phyloP scores from a whole-genome alignment of 2,888 invertebrate species.

The Cheilosia pagana region DNA sequence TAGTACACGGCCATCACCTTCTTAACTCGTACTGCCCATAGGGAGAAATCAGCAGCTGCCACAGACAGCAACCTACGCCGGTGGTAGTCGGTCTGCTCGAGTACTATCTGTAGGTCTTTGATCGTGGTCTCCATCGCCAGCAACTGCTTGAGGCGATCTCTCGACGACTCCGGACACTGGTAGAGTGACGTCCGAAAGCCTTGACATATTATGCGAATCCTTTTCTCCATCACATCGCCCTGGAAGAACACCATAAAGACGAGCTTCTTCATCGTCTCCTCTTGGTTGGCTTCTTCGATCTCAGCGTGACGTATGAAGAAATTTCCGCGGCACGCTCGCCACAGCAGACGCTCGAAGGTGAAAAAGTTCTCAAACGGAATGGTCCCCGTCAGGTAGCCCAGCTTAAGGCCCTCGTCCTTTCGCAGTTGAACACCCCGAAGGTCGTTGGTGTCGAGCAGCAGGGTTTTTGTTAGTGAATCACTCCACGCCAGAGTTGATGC shows the following conservation, averaged over 20 bases:
- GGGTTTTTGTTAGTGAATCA: constrained; percentile 76
- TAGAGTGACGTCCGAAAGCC: constrained; percentile 93
- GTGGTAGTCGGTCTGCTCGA: constrained; percentile 90
- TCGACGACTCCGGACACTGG: constrained; percentile 91
- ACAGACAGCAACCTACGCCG: constrained; percentile 87
- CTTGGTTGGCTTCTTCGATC: constrained; percentile 93
- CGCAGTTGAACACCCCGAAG: background rate
- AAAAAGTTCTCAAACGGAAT: constrained; percentile 95
- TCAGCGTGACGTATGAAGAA: constrained; percentile 96
- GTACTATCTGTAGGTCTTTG: constrained; percentile 89
- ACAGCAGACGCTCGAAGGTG: constrained; percentile 97
- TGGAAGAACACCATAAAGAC: constrained; percentile 91
- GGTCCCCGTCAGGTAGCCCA: constrained; percentile 96
- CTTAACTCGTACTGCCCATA: constrained; percentile 91
- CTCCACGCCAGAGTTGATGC: constrained; percentile 76
- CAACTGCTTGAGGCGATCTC: constrained; percentile 89
- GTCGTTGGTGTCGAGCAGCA: constrained; percentile 78
- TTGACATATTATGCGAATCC: constrained; percentile 92
- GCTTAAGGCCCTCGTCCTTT: constrained; percentile 41
- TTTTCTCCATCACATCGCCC: constrained; percentile 90
- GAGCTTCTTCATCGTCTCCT: constrained; percentile 87
- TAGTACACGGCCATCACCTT: constrained; percentile 95
- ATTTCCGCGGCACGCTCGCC: constrained; percentile 97
- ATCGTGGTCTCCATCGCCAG: constrained; percentile 89
- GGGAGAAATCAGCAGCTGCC: constrained; percentile 78